These are phyloP conservation scores for Marmota flaviventris DNA, from an alignment of 2,113 vertebrate species.

Conservation along the genomic window DNA sequence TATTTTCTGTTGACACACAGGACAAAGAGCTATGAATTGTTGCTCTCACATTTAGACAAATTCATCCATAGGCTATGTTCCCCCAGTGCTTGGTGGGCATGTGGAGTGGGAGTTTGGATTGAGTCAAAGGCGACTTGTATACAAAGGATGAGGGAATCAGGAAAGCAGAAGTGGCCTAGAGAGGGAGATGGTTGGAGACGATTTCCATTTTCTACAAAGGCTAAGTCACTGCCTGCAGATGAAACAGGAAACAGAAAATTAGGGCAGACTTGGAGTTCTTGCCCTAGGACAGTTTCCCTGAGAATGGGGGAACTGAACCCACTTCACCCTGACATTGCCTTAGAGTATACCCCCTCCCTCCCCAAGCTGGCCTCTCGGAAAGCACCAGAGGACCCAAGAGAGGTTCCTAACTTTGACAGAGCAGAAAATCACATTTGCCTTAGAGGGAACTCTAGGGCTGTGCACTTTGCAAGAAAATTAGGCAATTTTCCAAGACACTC, in stretches of 20 bases:
- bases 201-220: not conserved
- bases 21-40: not conserved
- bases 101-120: not conserved
- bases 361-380: not conserved
- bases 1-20: not conserved
- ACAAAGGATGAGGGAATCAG: not conserved
- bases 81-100: not conserved
- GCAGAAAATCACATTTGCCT: slow-evolving; percentile 3
- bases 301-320: not conserved
- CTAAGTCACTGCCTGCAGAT: not conserved
- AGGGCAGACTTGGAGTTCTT: not conserved
- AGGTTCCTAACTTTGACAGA: not conserved
- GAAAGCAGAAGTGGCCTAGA: not conserved
- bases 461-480: not conserved
- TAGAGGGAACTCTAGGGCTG: not conserved
- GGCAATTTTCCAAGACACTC: not conserved
- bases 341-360: no score
- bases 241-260: not conserved
- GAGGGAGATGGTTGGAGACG: not conserved
- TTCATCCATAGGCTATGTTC: not conserved
- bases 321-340: not conserved
- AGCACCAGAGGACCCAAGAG: not conserved
- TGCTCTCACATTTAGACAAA: not conserved
- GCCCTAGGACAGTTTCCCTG: not conserved
- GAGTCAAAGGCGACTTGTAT: not conserved